Conservation (phyloP, 2,797 vertebrate genomes). For the Microctenopoma lineatum region DNA sequence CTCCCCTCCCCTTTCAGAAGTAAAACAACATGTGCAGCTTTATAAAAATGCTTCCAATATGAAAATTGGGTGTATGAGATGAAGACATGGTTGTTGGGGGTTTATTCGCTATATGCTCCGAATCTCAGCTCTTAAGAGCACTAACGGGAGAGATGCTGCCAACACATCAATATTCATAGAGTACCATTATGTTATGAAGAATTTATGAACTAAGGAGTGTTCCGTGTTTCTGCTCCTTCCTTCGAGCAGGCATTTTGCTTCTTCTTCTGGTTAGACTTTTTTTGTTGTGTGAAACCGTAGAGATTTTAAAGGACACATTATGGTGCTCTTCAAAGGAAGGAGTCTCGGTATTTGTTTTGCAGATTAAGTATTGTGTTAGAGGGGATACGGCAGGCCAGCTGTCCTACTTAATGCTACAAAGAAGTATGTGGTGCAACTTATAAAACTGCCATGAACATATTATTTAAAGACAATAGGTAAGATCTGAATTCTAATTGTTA, state of each 20-base stretch:
- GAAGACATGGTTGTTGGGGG: conserved; percentile 32
- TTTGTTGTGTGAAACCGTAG: neutral
- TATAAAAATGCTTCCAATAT: conserved; percentile 48
- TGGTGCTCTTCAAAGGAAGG: neutral
- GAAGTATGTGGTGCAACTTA: neutral
- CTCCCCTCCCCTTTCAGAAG: conserved; percentile 33
- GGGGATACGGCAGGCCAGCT: conserved; percentile 7
- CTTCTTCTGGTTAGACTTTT: conserved; percentile 4
- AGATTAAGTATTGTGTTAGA: neutral
- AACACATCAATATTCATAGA: conserved; percentile 79
- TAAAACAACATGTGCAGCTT: conserved; percentile 62
- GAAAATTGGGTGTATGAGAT: conserved; percentile 37
- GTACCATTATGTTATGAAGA: conserved; percentile 79
- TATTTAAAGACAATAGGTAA: neutral
- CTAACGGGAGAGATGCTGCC: conserved; percentile 66
- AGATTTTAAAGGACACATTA: neutral
- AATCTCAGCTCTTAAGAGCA: conserved; percentile 61
- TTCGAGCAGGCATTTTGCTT: conserved; percentile 27
- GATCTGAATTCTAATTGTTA: neutral
- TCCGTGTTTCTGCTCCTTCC: conserved; percentile 43
- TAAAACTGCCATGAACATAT: conserved; percentile 10
- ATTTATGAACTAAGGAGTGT: conserved; percentile 74
- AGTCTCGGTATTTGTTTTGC: neutral
- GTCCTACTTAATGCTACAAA: too few relatives aligned
- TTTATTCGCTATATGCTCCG: conserved; percentile 43